These are phyloP conservation scores for Xylota segnis DNA, from an alignment of 2,888 invertebrate species.

Conservation along the genomic window DNA sequence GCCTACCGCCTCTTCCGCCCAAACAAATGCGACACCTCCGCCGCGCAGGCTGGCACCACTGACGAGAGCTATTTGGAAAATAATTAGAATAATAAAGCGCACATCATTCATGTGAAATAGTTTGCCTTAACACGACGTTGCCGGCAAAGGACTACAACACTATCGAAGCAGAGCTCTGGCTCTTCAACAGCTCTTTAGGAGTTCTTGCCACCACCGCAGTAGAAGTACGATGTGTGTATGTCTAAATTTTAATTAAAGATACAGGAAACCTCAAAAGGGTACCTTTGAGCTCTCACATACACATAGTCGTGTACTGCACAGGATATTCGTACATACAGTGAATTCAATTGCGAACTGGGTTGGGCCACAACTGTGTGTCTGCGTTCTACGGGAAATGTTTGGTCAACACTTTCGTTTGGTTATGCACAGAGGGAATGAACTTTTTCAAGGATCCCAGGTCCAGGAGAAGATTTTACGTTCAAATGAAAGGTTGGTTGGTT, in stretches of 20 bases:
- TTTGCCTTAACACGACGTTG: neutral
- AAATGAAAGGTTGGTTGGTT: neutral
- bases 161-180: neutral
- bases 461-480: neutral
- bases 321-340: neutral
- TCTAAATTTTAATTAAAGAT: slow-evolving; percentile 61
- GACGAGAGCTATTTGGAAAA: slow-evolving; percentile 59
- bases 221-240: neutral
- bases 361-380: neutral
- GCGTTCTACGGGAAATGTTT: neutral
- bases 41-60: neutral
- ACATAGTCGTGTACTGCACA: neutral
- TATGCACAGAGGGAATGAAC: slow-evolving; percentile 2
- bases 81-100: slow-evolving; percentile 71
- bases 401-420: slow-evolving; percentile 26
- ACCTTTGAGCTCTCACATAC: slow-evolving; percentile 38
- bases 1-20: slow-evolving; percentile 4
- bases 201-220: slow-evolving; percentile 58
- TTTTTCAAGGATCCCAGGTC: neutral
- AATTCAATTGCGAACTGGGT: neutral
- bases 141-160: neutral
- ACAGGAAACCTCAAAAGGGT: slow-evolving; percentile 36
- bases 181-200: slow-evolving; percentile 52
- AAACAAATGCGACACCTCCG: slow-evolving; percentile 47
- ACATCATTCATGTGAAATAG: slow-evolving; percentile 59